Evolutionary conservation across 1,140 invertebrate species (phyloP), one percentile per base, ranked within the genome.

Genomic region (Drosophila ironensis): DNA sequence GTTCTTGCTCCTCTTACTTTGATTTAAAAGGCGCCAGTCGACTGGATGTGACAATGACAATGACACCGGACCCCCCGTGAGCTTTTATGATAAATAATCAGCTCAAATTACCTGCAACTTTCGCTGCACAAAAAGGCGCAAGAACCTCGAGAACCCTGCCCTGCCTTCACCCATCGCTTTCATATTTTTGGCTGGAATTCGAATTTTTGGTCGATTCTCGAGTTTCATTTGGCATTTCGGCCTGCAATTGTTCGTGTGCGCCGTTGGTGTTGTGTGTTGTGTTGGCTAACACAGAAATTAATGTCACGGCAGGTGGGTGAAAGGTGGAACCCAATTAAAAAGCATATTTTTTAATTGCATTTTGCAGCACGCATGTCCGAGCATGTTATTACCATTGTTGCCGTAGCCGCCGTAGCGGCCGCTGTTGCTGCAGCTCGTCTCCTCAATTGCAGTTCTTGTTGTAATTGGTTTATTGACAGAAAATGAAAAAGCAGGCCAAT

Each of bases 271-370:
- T 78, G 68, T 42, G 54, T 47, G 44, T 60, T 78, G 68, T 42
- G 68, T 42, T 17, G 27, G 71, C 76, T 80, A 70, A 81, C 76
- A 57, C 68, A 67, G n/a, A n/a, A 76, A 84, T 81, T 81, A 81
- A 77, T 81, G 68, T 72, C 77, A 72, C 78, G 78, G 48, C 78
- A 84, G 77, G 72, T 69, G 72, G 68, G 60, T 28, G 28, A 64
- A 72, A 61, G 72, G 54, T 45, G 50, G 60, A 20, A 52, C 41
- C 67, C 77, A 81, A 81, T 84, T 84, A 81, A 84, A 82, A 72
- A 75, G 63, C 72, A 81, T 72, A 70, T 70, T 77, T 81, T 81
- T 81, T 84, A 81, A 81, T 81, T 81, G 77, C 78, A 81, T 84
- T 77, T 81, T 45, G 52, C 24, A 72, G 67, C 66, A 82, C 74